Percentiles rank a stretch among this genome's conserved stretches.
phyloP scores from a whole-genome alignment of 2,888 invertebrate species.

The Ormyrus rosae region DNA sequence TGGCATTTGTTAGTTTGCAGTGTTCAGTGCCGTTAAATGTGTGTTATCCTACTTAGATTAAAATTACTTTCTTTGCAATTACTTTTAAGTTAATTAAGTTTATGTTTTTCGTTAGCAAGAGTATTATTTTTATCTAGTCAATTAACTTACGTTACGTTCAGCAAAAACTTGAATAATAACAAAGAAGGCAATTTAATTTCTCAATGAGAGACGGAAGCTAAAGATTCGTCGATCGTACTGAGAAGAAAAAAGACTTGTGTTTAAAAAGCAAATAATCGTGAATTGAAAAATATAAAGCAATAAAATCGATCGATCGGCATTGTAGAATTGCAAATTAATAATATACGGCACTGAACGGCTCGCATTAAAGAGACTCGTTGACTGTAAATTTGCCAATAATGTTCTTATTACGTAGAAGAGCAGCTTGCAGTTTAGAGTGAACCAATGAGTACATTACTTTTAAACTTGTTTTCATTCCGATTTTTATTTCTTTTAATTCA shows the following conservation, averaged over 20 bases:
- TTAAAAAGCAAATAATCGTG: background rate
- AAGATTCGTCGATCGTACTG: background rate
- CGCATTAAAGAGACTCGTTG: slow-evolving; percentile 11
- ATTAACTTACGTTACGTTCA: too few species aligned
- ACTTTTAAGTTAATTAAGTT: background rate
- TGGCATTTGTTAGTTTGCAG: background rate
- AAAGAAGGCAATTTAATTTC: background rate
- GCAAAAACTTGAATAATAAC: background rate
- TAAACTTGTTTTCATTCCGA: background rate
- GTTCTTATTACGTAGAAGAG: slow-evolving; percentile 6
- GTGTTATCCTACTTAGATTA: background rate
- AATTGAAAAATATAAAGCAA: slow-evolving; percentile 41
- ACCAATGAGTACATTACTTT: slow-evolving; percentile 16
- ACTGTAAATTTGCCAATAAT: slow-evolving; percentile 23
- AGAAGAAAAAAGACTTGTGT: background rate
- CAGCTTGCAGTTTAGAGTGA: slow-evolving; percentile 24
- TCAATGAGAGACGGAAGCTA: background rate
- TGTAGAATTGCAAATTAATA: slow-evolving; percentile 50
- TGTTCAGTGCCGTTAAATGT: background rate
- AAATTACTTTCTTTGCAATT: background rate
- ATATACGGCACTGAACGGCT: slow-evolving; percentile 31
- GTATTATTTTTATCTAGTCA: too few species aligned
- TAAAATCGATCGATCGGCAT: slow-evolving; percentile 43
- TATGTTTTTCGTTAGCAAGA: background rate
- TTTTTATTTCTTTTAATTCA: background rate